Conservation (phyloP, 2,797 vertebrate genomes). For the Neosalanx taihuensis region DNA sequence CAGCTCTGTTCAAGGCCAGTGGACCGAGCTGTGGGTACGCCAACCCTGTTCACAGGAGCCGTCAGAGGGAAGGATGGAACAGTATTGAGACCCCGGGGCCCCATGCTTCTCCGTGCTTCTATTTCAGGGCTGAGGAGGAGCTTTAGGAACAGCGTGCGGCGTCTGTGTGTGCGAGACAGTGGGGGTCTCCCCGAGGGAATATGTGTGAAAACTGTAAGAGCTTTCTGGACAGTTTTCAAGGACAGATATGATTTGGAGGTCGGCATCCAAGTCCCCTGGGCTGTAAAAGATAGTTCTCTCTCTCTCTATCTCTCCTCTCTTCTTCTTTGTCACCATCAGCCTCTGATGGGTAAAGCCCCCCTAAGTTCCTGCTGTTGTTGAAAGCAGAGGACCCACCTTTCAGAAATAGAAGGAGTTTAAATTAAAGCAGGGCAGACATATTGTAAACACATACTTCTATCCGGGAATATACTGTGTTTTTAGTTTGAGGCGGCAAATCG, state of each 20-base stretch:
- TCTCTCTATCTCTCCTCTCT: neutral
- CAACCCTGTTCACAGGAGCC: neutral
- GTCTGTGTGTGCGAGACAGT: constrained; percentile 10
- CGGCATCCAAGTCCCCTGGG: constrained; percentile 29
- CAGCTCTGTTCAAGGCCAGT: no score
- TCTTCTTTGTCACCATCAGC: constrained; percentile 25
- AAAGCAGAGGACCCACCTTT: no score
- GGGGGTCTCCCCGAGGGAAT: constrained; percentile 22
- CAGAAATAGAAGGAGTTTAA: constrained; percentile 19
- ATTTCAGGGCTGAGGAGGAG: neutral
- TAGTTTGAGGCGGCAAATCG: constrained; percentile 30
- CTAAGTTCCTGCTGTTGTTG: no score
- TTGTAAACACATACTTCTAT: constrained; percentile 23
- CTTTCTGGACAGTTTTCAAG: constrained; percentile 39
- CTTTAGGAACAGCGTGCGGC: constrained; percentile 7
- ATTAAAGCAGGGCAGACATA: constrained; percentile 48
- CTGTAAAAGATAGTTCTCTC: constrained; percentile 34
- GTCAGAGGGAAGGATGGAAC: neutral
- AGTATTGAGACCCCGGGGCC: neutral
- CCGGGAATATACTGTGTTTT: constrained; percentile 26
- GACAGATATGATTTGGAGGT: constrained; percentile 49
- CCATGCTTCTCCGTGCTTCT: neutral
- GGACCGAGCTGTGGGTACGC: no score
- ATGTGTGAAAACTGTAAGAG: constrained; percentile 23
- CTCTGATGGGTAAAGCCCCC: constrained; percentile 7